These are phyloP conservation scores for Coptodon bakossiorum DNA, from an alignment of 2,113 vertebrate species.

Conservation along the genomic window DNA sequence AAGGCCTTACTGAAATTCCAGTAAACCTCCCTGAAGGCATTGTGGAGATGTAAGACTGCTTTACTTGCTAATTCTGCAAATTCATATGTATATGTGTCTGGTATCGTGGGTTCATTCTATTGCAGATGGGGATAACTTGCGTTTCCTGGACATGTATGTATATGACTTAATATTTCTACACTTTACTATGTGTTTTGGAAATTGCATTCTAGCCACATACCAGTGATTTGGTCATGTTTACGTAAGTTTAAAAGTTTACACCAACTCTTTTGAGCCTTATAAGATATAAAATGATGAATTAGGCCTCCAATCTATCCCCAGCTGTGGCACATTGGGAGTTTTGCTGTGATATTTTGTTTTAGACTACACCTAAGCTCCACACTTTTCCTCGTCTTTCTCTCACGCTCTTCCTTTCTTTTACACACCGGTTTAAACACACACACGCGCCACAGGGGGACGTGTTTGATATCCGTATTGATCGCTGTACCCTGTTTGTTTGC, in stretches of 20 bases:
- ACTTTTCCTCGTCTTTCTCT: background rate
- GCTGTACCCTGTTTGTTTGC: slow-evolving; percentile 57
- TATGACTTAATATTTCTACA: background rate
- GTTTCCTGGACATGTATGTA: background rate
- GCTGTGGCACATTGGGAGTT: background rate
- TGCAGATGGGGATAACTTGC: background rate
- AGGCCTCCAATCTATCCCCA: background rate
- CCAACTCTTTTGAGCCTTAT: background rate
- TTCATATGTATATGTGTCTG: background rate
- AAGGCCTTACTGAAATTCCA: slow-evolving; percentile 88
- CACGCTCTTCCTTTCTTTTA: background rate
- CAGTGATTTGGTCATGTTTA: background rate
- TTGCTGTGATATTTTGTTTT: background rate
- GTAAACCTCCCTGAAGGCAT: slow-evolving; percentile 92
- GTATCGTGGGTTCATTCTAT: background rate
- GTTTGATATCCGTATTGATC: slow-evolving; percentile 67
- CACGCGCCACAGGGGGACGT: slow-evolving; percentile 25
- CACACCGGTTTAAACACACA: background rate
- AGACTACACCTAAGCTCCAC: background rate
- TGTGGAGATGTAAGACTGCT: slow-evolving; percentile 85
- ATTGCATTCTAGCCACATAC: background rate
- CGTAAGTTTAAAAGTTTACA: background rate
- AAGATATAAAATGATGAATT: background rate
- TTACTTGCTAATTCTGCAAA: background rate
- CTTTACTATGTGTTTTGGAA: background rate